Base-by-base conservation (phyloP, 2,888 invertebrate genomes). In the Anagyrus pseudococci region DNA sequence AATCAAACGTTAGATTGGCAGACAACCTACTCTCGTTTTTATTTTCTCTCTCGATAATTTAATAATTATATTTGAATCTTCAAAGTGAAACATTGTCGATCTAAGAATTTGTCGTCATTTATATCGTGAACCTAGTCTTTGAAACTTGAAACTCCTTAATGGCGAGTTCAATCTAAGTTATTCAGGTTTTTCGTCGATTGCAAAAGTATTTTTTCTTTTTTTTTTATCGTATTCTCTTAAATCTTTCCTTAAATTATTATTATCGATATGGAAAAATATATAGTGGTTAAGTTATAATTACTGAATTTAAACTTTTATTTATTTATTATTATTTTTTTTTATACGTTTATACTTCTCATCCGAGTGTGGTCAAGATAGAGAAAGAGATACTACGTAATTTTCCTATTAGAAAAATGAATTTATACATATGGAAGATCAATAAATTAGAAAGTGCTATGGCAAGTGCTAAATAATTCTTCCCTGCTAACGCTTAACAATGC, bases 221-320 rank as follows among this genome's bases (percentile, higher is more conserved):
- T 48, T 66, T 56, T 37, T n/a, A n/a, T 37, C 33, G 33, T 37
- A 33, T 62, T 59, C 47, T 64, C 57, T 64, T 62, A 64, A 64
- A 62, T 44, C 53, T 67, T 62, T 46, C 58, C 61, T 67, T 64
- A 62, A 49, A 49, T 49, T 49, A 64, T 64, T 64, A 67, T 61
- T 67, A 67, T 67, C 64, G 64, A 67, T 67, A 67, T 67, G 67
- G 67, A 67, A 67, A 67, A 67, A 67, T 67, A 67, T 67, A 67
- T 67, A 67, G 62, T 64, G 61, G 64, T 67, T 64, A 64, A 67
- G 61, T 67, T 67, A 25, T 25, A 64, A 56, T 61, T 63, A 67
- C 57, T 57, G 61, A 67, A 64, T 64, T 64, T 64, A 57, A 64
- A 67, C 46, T 59, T 59, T 67, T 66, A 57, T 48, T 53, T 62